Evolutionary conservation across 2,888 invertebrate species (phyloP).

Genomic region (Nezara viridula): DNA sequence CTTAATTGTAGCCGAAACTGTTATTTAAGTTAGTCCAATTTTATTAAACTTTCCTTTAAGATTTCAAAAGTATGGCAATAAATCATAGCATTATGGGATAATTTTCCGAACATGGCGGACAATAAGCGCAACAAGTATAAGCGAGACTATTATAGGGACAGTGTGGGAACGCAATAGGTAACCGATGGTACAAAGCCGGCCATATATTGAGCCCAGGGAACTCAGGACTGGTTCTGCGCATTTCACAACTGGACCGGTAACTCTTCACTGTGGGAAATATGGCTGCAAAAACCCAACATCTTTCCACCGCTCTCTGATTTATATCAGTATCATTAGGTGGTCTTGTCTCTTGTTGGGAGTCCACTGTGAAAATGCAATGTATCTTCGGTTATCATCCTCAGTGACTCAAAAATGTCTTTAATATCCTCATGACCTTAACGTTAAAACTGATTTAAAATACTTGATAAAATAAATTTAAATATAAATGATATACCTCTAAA

Average conservation of each 20-base stretch:
- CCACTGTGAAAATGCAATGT: not conserved
- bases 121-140: not conserved
- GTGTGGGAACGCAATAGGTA: constrained; percentile 22
- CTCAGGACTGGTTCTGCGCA: constrained; percentile 37
- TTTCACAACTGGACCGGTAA: constrained; percentile 48
- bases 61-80: not conserved
- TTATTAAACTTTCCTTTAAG: not conserved
- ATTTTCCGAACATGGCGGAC: not conserved
- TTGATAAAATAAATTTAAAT: no score
- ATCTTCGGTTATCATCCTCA: not conserved
- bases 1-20: not conserved
- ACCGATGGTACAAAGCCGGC: constrained; percentile 27
- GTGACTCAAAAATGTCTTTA: not conserved
- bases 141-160: not conserved
- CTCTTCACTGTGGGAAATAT: constrained; percentile 30
- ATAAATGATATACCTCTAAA: no score
- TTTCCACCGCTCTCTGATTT: not conserved
- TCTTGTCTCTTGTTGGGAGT: constrained; percentile 18
- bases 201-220: not conserved
- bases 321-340: not conserved
- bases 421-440: not conserved
- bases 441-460: not conserved
- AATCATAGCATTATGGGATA: not conserved
- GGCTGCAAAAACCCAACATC: constrained; percentile 32
- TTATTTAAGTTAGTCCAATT: not conserved